Percentiles rank a stretch among this genome's conserved stretches.
Conservation (phyloP, 2,113 vertebrate genomes). For the Pithys albifrons region DNA sequence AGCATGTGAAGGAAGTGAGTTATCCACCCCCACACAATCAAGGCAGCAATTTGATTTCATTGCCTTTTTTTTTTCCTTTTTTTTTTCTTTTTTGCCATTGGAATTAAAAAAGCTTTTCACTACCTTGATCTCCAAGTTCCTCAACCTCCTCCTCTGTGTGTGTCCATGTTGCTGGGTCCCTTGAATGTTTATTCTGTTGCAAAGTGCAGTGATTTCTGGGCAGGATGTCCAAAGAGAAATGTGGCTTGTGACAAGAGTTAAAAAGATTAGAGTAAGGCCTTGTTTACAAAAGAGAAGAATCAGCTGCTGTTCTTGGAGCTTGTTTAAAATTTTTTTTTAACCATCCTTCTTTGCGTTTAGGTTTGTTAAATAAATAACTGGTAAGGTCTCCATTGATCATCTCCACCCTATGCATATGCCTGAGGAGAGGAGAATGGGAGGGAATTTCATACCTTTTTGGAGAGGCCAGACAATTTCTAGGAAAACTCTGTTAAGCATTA, state of each 20-base stretch:
- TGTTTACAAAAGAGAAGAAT: conserved; percentile 78
- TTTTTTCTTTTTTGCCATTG: background rate
- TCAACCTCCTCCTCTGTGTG: background rate
- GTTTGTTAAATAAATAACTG: conserved; percentile 79
- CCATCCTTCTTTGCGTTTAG: conserved; percentile 73
- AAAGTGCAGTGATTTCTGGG: conserved; percentile 39
- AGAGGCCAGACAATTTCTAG: conserved; percentile 2
- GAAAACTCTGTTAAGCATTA: background rate
- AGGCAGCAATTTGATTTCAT: background rate
- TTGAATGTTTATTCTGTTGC: conserved; percentile 34
- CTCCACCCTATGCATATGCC: background rate
- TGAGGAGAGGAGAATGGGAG: background rate
- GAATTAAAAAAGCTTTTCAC: background rate
- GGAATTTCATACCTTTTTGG: background rate
- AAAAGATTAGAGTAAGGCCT: conserved; percentile 65
- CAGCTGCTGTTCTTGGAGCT: conserved; percentile 67
- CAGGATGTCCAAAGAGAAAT: conserved; percentile 69
- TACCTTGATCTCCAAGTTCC: background rate
- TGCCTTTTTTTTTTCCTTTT: background rate
- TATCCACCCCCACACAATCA: conserved; percentile 13
- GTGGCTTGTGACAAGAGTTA: conserved; percentile 58
- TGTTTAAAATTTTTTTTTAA: conserved; percentile 81
- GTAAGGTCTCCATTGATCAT: conserved; percentile 69
- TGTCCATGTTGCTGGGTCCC: background rate
- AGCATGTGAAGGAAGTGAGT: background rate